phyloP scores from a whole-genome alignment of 2,888 invertebrate genomes.

The Lasioglossum malachurum region DNA sequence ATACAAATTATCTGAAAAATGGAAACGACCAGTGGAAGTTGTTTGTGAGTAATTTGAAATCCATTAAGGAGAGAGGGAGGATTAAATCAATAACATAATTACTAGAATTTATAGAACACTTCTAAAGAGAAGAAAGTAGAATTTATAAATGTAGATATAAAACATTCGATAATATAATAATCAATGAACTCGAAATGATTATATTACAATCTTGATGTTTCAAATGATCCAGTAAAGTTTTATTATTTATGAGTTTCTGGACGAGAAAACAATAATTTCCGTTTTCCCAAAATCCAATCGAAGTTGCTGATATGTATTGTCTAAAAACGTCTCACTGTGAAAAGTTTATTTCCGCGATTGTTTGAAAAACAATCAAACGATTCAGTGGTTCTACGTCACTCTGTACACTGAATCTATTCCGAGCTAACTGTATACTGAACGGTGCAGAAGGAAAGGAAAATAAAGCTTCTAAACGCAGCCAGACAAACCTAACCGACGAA shows the following conservation, averaged over 20 bases:
- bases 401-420: background rate
- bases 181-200: too few species aligned
- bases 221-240: too few species aligned
- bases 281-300: background rate
- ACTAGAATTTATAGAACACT: too few species aligned
- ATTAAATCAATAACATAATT: background rate
- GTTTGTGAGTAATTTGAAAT: background rate
- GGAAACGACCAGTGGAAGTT: background rate
- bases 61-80: background rate
- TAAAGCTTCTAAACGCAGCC: background rate
- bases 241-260: too few species aligned
- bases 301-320: background rate
- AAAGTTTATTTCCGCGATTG: background rate
- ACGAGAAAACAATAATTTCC: too few species aligned
- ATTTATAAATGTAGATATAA: too few species aligned
- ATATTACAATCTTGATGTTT: too few species aligned
- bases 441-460: conserved; percentile 3
- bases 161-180: too few species aligned
- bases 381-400: background rate
- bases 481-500: background rate
- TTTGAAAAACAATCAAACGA: background rate
- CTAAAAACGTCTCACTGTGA: background rate
- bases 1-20: background rate
- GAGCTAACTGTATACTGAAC: conserved; percentile 23
- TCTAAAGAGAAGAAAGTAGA: too few species aligned